A percentile compares a stretch with the other conserved stretches of the same genome.
Evolutionary conservation across 2,888 invertebrate genomes (phyloP).

Genomic region (Epinotia demarniana): DNA sequence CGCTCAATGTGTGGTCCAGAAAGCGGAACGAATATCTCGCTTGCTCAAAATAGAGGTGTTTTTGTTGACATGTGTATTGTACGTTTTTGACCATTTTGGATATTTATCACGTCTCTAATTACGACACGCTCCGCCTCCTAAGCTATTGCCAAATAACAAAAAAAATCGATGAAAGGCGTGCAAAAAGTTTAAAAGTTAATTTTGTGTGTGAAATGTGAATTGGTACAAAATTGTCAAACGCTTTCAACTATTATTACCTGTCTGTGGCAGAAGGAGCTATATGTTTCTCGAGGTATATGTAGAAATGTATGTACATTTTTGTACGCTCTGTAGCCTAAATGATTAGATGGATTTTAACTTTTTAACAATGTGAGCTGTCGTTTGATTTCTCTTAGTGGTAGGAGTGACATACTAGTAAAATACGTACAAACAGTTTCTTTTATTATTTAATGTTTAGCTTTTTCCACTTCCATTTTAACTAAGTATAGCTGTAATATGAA

Average conservation of each 20-base stretch:
- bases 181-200: conserved; percentile 19
- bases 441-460: too few species aligned
- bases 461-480: background rate
- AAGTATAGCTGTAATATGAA: background rate
- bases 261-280: too few species aligned
- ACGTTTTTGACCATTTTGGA: conserved; percentile 48
- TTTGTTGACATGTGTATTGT: conserved; percentile 55
- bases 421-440: too few species aligned
- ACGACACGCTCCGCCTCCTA: conserved; percentile 35
- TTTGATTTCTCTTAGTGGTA: too few species aligned
- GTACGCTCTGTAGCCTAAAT: too few species aligned
- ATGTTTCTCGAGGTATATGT: too few species aligned
- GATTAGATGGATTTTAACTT: background rate
- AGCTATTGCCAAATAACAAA: conserved; percentile 14
- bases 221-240: background rate
- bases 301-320: too few species aligned
- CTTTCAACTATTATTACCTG: too few species aligned
- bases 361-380: background rate
- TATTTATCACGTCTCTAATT: conserved; percentile 44
- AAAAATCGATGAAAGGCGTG: conserved; percentile 5
- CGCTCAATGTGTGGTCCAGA: conserved; percentile 59
- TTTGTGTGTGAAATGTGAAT: too few species aligned
- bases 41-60: conserved; percentile 56
- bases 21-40: conserved; percentile 58
- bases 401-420: too few species aligned